Base-by-base conservation (phyloP, 2,113 vertebrate species). In the Penelope pileata region DNA sequence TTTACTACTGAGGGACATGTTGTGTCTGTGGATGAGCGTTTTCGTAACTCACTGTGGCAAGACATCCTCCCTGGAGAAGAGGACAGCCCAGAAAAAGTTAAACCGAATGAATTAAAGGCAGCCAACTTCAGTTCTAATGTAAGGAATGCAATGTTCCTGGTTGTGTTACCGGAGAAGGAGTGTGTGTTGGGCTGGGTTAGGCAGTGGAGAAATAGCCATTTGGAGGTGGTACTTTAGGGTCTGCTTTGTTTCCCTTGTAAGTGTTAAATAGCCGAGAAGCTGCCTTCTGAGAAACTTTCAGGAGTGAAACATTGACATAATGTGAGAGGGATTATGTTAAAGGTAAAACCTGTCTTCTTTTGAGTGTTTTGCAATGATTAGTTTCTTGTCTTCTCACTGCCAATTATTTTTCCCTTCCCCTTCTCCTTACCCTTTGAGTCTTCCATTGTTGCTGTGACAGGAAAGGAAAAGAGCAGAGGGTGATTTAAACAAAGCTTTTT, bases 1-100 rank as follows among this genome's bases (percentile, higher is more conserved):
- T 99, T 99, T 95, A 99, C 99, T 38, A 99, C 99, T 3, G 99
- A 99, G 97, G 99, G 99, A 16, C 99, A 99, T 23, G n/a, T 99
- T 2, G 97, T 99, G 81, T 99, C 99, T 5, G 98, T 99, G 96
- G 99, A 99, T 58, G 97, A 96, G 40, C 98, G 98, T 14, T 99
- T 99, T 80, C 98, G 99, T 78, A 98, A 97, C 94, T 98, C 98
- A 2, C 97, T 98, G 64, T 99, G 99, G 99, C 98, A 97, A 16
- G 98, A 99, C 69, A 89, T 98, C 87, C 98, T 98, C 43, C 97
- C 98, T 4, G 98, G 96, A 40, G 97, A 97, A 43, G 97, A 95
- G 29, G 63, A 58, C 16, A 40, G 94, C 7, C 1, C 92, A 7
- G 86, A 68, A 43, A 94, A 72, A 88, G 1, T 83, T 1, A 97